Percentiles rank a stretch among this genome's conserved stretches.
These are phyloP conservation scores for Mactromeris polynyma DNA, from an alignment of 2,888 invertebrate species.

Conservation along the genomic window DNA sequence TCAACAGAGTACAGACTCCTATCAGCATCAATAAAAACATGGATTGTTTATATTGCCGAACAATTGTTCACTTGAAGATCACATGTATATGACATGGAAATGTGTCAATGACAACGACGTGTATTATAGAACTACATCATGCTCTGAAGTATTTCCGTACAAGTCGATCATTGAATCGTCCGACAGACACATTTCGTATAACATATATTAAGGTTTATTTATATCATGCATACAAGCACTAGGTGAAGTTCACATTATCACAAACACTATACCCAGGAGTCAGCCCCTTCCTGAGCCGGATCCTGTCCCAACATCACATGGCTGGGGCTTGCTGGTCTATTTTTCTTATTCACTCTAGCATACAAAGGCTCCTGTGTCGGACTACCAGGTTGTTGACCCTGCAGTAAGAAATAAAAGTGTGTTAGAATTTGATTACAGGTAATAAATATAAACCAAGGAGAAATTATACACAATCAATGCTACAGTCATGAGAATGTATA, in stretches of 20 bases:
- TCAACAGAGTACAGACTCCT: not conserved
- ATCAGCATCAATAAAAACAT: not conserved
- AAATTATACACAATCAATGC: no score
- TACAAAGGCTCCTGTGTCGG: slow-evolving; percentile 82
- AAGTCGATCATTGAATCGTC: not conserved
- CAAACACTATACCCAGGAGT: slow-evolving; percentile 83
- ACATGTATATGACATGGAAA: not conserved
- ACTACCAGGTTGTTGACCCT: slow-evolving; percentile 60
- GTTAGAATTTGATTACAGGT: no score
- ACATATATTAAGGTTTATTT: not conserved
- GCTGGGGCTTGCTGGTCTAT: slow-evolving; percentile 62
- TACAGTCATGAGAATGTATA: no score
- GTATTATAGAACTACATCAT: not conserved
- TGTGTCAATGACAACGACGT: not conserved
- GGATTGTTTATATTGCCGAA: not conserved
- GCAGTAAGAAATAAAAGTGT: no score
- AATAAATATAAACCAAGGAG: no score
- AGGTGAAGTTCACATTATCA: not conserved
- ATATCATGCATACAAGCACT: not conserved
- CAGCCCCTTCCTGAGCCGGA: slow-evolving; percentile 80
- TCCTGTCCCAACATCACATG: slow-evolving; percentile 71
- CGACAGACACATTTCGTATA: not conserved
- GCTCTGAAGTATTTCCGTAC: not conserved
- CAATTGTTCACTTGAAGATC: not conserved
- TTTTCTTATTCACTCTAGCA: slow-evolving; percentile 84